These are phyloP conservation scores for Liolophura sinensis DNA, from an alignment of 1,140 invertebrate genomes.

Conservation along the genomic window DNA sequence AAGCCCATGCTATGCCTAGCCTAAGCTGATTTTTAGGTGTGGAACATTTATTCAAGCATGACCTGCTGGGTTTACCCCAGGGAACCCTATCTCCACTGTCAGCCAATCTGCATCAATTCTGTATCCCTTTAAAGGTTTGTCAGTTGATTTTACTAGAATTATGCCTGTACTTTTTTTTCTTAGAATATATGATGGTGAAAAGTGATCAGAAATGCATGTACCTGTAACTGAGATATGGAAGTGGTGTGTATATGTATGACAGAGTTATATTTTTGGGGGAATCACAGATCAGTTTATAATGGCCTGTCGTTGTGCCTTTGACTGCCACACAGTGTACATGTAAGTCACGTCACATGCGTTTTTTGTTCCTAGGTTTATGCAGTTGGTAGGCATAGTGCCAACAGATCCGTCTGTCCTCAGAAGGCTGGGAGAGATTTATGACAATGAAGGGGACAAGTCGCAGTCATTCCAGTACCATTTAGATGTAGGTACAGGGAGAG, in stretches of 20 bases:
- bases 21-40: too few species aligned
- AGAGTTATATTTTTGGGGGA: slow-evolving; percentile 68
- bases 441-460: slow-evolving; percentile 83
- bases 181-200: too few species aligned
- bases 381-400: slow-evolving; percentile 80
- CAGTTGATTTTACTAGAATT: too few species aligned
- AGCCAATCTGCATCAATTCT: too few species aligned
- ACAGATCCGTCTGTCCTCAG: slow-evolving; percentile 82
- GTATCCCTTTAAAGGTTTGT: not conserved
- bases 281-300: slow-evolving; percentile 76
- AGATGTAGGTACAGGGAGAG: slow-evolving; percentile 68
- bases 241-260: too few species aligned
- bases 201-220: too few species aligned
- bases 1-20: too few species aligned
- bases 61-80: too few species aligned
- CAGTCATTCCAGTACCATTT: slow-evolving; percentile 90
- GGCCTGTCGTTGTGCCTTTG: slow-evolving; percentile 60
- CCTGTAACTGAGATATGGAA: too few species aligned
- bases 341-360: not conserved
- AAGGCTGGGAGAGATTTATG: slow-evolving; percentile 83
- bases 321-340: not conserved
- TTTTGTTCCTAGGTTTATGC: slow-evolving; percentile 71
- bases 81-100: too few species aligned
- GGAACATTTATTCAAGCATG: too few species aligned
- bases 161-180: too few species aligned